Conservation (phyloP, 2,888 invertebrate genomes). For the Plutella xylostella region DNA sequence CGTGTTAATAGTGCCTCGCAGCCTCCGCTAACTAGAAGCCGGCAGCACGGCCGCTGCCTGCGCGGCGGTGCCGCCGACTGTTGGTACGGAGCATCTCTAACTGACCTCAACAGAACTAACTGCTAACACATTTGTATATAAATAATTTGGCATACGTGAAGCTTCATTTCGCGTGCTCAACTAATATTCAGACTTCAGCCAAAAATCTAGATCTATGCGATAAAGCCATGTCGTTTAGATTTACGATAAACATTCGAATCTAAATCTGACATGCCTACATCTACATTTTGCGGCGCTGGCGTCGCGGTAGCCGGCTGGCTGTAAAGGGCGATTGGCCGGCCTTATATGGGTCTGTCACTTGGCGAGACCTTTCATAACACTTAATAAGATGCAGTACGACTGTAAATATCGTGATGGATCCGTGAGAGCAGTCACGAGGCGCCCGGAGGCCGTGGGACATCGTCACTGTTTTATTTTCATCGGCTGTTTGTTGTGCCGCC, state of each 20-base stretch:
- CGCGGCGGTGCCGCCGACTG: too few species aligned
- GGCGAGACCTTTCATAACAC: constrained; percentile 55
- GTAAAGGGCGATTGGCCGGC: constrained; percentile 32
- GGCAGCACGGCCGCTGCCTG: background rate
- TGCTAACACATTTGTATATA: background rate
- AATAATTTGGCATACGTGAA: background rate
- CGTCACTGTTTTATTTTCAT: constrained; percentile 42
- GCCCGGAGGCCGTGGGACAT: constrained; percentile 46
- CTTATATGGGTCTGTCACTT: constrained; percentile 57
- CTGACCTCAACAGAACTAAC: background rate
- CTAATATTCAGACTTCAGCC: background rate
- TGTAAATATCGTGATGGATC: constrained; percentile 61
- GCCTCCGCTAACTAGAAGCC: constrained; percentile 21
- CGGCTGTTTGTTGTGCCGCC: constrained; percentile 37
- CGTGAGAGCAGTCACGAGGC: constrained; percentile 57
- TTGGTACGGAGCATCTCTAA: too few species aligned
- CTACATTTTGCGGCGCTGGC: background rate
- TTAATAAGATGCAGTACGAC: constrained; percentile 55
- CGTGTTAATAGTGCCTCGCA: constrained; percentile 40
- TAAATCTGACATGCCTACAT: background rate
- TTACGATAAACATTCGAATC: background rate
- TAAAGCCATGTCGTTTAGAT: constrained; percentile 3
- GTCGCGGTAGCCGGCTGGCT: constrained; percentile 18
- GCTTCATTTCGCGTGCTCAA: constrained; percentile 2
- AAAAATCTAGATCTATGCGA: constrained; percentile 2